These are phyloP conservation scores for Aulostomus chinensis DNA, from an alignment of 2,797 vertebrate species.

Conservation along the genomic window DNA sequence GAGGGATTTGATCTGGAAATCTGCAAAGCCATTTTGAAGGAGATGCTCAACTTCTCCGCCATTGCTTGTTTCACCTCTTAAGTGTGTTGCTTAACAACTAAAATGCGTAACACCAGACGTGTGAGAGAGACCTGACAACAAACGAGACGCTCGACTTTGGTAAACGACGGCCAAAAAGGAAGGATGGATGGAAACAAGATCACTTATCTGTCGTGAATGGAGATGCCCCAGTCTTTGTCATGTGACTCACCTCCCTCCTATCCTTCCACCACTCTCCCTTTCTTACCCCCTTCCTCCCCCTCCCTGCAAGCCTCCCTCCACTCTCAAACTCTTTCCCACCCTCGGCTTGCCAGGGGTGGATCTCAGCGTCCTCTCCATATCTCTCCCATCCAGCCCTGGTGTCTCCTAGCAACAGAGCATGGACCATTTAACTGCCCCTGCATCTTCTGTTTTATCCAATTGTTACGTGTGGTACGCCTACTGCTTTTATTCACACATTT, in stretches of 20 bases:
- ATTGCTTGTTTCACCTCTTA: no score
- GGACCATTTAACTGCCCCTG: constrained; percentile 77
- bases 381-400: constrained; percentile 86
- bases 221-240: constrained; percentile 39
- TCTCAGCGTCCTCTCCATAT: constrained; percentile 90
- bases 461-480: constrained; percentile 35
- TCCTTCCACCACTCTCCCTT: constrained; percentile 34
- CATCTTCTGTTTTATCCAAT: constrained; percentile 60
- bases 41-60: no score
- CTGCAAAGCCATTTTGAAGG: no score
- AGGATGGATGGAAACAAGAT: constrained; percentile 6
- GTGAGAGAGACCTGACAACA: no score
- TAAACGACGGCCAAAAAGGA: no score
- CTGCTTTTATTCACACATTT: constrained; percentile 44
- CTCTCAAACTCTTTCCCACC: constrained; percentile 41
- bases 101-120: no score
- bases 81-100: no score
- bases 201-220: constrained; percentile 39
- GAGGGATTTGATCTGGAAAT: no score
- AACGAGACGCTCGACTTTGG: no score
- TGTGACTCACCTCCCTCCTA: constrained; percentile 20
- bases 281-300: constrained; percentile 34
- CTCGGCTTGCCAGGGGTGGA: constrained; percentile 78
- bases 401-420: constrained; percentile 94
- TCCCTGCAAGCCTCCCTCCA: background rate